Conservation (phyloP, 1,140 invertebrate genomes). For the Aphelenchoides avenae region DNA sequence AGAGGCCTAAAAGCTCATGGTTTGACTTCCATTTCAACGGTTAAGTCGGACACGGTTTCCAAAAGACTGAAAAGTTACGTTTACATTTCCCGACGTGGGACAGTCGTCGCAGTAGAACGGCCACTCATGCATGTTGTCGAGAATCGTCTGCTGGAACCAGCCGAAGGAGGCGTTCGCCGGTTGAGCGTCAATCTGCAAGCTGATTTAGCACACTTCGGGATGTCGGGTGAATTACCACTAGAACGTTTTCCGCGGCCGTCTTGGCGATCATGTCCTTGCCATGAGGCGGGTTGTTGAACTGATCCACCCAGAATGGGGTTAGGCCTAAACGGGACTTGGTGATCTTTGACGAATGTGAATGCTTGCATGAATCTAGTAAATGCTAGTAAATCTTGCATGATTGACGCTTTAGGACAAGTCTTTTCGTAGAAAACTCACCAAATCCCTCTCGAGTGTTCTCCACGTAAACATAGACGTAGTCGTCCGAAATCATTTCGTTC, state of each 20-base stretch:
- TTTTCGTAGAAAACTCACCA: conserved; percentile 7
- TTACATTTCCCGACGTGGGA: conserved; percentile 5
- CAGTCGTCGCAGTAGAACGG: conserved; percentile 36
- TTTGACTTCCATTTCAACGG: neutral
- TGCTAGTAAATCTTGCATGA: neutral
- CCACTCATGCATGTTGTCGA: conserved; percentile 30
- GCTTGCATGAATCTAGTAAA: neutral
- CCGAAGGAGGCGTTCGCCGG: neutral
- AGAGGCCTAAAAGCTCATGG: conserved; percentile 12
- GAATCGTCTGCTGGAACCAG: conserved; percentile 8
- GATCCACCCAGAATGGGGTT: conserved; percentile 14
- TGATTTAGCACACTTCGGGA: neutral
- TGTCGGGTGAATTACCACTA: neutral
- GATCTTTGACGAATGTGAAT: too few relatives aligned
- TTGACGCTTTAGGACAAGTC: too few relatives aligned
- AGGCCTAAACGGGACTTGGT: neutral
- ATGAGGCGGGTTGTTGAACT: too few relatives aligned
- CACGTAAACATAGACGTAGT: conserved; percentile 19
- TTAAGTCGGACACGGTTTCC: neutral
- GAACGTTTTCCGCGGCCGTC: conserved; percentile 5
- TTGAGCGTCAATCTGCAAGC: conserved; percentile 5
- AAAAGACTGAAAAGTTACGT: neutral
- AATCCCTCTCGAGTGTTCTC: conserved; percentile 13
- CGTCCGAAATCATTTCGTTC: conserved; percentile 5
- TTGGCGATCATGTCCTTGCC: neutral